Evolutionary conservation across 2,888 invertebrate genomes (phyloP).

Genomic region (Himalopsyche japonica): DNA sequence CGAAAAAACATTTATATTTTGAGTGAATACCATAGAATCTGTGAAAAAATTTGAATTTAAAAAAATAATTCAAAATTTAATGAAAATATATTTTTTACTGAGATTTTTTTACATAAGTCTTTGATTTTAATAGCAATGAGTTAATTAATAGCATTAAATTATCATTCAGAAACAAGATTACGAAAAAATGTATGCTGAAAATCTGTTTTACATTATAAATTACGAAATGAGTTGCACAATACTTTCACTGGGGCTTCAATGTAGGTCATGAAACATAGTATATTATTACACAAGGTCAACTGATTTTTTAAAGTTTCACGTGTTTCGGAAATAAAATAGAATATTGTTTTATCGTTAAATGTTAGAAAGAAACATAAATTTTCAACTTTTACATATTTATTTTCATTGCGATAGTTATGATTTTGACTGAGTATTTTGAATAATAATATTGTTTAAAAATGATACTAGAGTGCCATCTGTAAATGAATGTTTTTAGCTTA

Average conservation of each 20-base stretch:
- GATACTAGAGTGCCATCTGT: no score
- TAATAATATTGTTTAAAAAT: not conserved
- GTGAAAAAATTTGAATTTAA: no score
- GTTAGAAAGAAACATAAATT: not conserved
- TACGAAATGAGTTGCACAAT: constrained; percentile 64
- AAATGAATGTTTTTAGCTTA: no score
- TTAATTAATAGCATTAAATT: not conserved
- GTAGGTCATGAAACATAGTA: constrained; percentile 58
- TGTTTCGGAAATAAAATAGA: not conserved
- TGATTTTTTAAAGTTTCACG: not conserved
- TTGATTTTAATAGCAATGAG: no score
- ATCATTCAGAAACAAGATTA: not conserved
- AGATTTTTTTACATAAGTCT: no score
- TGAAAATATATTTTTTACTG: no score
- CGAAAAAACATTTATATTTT: not conserved
- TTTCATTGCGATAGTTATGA: not conserved
- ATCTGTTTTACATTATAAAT: constrained; percentile 51
- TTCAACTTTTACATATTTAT: not conserved
- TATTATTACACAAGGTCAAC: constrained; percentile 35
- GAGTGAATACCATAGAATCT: constrained; percentile 53
- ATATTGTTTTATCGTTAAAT: not conserved
- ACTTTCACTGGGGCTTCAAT: constrained; percentile 63
- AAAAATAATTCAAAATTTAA: no score
- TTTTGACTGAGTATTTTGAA: not conserved
- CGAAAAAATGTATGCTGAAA: not conserved